Evolutionary conservation across 2,888 invertebrate genomes (phyloP).

Genomic region (Rhamnusium bicolor): DNA sequence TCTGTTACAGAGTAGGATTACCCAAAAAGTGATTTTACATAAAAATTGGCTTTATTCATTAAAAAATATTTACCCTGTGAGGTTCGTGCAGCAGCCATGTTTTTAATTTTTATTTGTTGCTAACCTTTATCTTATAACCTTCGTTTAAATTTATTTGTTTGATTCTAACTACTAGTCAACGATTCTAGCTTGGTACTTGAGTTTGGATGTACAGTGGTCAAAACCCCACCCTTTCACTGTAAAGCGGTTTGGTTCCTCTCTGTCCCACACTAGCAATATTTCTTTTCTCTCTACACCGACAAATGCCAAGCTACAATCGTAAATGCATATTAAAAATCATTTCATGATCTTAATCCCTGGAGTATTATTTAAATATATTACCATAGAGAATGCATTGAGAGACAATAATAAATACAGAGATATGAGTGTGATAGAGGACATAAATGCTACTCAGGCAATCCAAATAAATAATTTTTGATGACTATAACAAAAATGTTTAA

Average conservation of each 20-base stretch:
- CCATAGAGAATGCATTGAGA: not conserved
- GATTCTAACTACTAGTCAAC: not conserved
- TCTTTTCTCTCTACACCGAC: no score
- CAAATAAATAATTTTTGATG: no score
- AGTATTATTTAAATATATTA: no score
- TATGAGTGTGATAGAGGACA: not conserved
- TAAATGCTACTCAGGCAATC: no score
- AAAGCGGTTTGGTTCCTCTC: no score
- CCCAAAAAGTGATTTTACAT: conserved; percentile 8
- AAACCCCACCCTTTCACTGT: no score
- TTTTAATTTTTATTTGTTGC: conserved; percentile 28
- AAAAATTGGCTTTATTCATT: conserved; percentile 14
- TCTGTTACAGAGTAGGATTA: not conserved
- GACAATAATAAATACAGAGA: not conserved
- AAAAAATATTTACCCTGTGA: conserved; percentile 28
- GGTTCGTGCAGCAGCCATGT: conserved; percentile 51
- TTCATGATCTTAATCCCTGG: not conserved
- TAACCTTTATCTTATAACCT: conserved; percentile 11
- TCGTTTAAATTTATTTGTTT: not conserved
- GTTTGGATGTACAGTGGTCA: no score
- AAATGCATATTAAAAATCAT: no score
- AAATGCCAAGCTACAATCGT: no score
- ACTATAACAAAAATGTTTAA: no score
- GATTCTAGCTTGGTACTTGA: no score
- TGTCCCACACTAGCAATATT: no score